A percentile compares a stretch with the other conserved stretches of the same genome.
Evolutionary conservation across 1,140 invertebrate species (phyloP).

Genomic region (Antheraea pernyi): DNA sequence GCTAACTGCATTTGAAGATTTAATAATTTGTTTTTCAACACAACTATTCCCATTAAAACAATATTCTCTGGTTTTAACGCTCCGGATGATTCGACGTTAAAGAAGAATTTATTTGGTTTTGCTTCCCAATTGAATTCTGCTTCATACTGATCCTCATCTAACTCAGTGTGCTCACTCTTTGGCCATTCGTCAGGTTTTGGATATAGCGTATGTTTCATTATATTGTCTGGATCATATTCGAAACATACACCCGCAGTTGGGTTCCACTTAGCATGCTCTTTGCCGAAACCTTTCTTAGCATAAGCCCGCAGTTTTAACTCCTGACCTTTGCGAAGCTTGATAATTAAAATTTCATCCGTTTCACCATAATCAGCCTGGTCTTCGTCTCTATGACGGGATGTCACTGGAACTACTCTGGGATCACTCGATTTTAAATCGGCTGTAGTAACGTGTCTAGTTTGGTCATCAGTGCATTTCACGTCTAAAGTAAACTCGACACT

Average conservation of each 20-base stretch:
- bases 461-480: conserved; percentile 96
- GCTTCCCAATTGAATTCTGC: conserved; percentile 95
- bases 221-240: conserved; percentile 99
- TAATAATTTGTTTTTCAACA: conserved; percentile 97
- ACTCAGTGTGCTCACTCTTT: conserved; percentile 97
- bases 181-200: conserved; percentile 99
- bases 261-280: conserved; percentile 99
- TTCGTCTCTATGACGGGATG: conserved; percentile 93
- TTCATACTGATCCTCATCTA: conserved; percentile 97
- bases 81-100: conserved; percentile 97
- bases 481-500: conserved; percentile 98
- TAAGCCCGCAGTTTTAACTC: conserved; percentile 97
- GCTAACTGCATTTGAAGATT: conserved; percentile 96
- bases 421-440: conserved; percentile 96
- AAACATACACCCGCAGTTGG: conserved; percentile 98
- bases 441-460: conserved; percentile 97
- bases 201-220: conserved; percentile 96
- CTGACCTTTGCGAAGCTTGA: conserved; percentile 98
- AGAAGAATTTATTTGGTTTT: conserved; percentile 98
- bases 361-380: conserved; percentile 96
- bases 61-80: conserved; percentile 98
- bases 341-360: conserved; percentile 97
- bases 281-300: conserved; percentile 98
- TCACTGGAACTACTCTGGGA: conserved; percentile 94
- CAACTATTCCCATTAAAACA: conserved; percentile 95